Evolutionary conservation across 2,113 vertebrate species (phyloP).

Genomic region (Trogon surrucura): DNA sequence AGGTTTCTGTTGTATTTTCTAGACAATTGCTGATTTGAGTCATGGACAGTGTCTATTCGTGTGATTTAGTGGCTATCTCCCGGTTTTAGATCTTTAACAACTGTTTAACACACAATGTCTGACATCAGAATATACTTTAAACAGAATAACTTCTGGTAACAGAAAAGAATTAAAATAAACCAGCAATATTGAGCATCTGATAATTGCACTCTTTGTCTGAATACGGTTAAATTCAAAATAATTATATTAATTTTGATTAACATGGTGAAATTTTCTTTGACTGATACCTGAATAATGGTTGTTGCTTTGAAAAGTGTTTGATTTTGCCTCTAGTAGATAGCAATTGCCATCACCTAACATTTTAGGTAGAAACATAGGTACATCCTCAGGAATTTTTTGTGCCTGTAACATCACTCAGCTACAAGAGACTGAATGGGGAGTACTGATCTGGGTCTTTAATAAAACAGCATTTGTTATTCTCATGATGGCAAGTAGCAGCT

Average conservation of each 20-base stretch:
- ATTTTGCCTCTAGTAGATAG: background rate
- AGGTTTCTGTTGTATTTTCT: background rate
- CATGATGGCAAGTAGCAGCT: background rate
- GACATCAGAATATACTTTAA: background rate
- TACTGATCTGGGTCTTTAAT: rapidly evolving
- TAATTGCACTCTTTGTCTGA: background rate
- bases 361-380: background rate
- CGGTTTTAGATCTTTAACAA: background rate
- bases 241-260: background rate
- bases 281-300: background rate
- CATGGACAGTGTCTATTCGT: background rate
- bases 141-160: background rate
- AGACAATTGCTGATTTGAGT: background rate
- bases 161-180: background rate
- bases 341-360: background rate
- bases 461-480: background rate
- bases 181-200: background rate
- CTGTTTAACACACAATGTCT: background rate
- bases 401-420: background rate
- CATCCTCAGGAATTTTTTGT: background rate
- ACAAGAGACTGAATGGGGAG: background rate
- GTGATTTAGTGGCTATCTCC: background rate
- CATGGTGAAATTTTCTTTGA: background rate
- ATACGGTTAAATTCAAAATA: background rate
- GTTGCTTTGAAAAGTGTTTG: background rate